Evolutionary conservation across 2,888 invertebrate species (phyloP), one percentile per base, ranked within the genome.

Genomic region (Amiota mariae): DNA sequence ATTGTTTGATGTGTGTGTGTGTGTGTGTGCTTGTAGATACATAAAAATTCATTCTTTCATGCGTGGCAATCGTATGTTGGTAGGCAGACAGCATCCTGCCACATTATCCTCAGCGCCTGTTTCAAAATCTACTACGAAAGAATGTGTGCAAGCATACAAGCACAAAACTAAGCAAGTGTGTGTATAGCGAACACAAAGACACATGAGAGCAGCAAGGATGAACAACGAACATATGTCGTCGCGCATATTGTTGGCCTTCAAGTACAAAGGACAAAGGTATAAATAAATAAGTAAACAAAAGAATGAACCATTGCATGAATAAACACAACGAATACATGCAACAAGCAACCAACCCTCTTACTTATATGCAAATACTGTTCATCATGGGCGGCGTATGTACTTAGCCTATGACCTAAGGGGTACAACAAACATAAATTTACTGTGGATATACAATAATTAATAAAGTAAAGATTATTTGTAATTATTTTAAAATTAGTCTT

Each of bases 111-210:
- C 88, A 13, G 78, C 75, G 79, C 87, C 88, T 82, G 78, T 73
- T 88, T 76, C 47, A 78, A 80, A 85, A 77, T 88, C 84, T 82
- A 88, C 88, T 80, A 87, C 77, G 80, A 84, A 82, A 87, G 84
- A 85, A 87, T 86, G 83, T 87, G 87, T 86, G 86, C 81, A 82
- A 84, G 74, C 78, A 73, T 74, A 78, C 78, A 75, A 75, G 77
- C 74, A 72, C 74, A 66, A 68, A 68, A 49, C 15, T 24, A 15
- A 51, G 24, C 1, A n/a, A 68, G 51, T 51, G 54, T 66, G 49
- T 68, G 67, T 54, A 51, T 20, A 18, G 57, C 20, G 9, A 9
- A 11, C 11, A 11, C 0, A 18, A 18, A 18, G 18, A 15, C 24
- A 24, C 24, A 24, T 24, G 24, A 57, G 18, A 10, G 15, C 57